These are phyloP conservation scores for Macropodus opercularis DNA, from an alignment of 2,797 vertebrate species.

Conservation along the genomic window DNA sequence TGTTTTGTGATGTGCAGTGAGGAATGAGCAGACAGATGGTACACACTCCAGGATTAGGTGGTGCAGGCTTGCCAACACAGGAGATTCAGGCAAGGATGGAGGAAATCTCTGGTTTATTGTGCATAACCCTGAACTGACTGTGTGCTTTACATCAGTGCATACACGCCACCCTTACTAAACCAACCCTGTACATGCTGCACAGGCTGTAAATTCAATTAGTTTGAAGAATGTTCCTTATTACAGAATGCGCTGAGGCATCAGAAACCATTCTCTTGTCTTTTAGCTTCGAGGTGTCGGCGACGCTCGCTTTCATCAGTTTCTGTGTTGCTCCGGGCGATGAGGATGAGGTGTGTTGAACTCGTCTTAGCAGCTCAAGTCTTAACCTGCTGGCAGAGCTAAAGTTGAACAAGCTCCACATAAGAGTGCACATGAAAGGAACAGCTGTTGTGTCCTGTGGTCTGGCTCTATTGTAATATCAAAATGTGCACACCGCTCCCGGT, in stretches of 20 bases:
- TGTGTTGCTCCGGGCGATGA: slow-evolving; percentile 1
- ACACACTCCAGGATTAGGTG: slow-evolving; percentile 60
- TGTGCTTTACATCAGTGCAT: no score
- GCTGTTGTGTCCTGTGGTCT: slow-evolving; percentile 50
- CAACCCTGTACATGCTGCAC: no score
- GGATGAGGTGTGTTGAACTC: slow-evolving; percentile 18
- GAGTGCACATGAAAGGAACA: slow-evolving; percentile 53
- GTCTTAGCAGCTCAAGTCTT: slow-evolving; percentile 45
- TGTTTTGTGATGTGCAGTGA: slow-evolving; percentile 48
- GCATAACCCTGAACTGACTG: no score
- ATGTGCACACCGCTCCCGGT: background rate
- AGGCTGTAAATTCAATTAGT: background rate
- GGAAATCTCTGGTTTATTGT: no score
- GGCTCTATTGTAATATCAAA: slow-evolving; percentile 48
- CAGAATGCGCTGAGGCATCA: slow-evolving; percentile 18
- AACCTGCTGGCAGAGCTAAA: slow-evolving; percentile 56
- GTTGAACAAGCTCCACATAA: slow-evolving; percentile 34
- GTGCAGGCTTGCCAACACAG: slow-evolving; percentile 55
- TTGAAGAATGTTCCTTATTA: slow-evolving; percentile 27
- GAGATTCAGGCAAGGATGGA: slow-evolving; percentile 41
- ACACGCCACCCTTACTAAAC: no score
- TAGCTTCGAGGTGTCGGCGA: background rate
- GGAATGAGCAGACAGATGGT: slow-evolving; percentile 76
- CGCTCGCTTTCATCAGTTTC: slow-evolving; percentile 12
- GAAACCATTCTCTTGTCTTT: slow-evolving; percentile 17